These are phyloP conservation scores for Patiria miniata DNA, from an alignment of 35 echinoderm and acorn worm genomes.

Conservation along the genomic window DNA sequence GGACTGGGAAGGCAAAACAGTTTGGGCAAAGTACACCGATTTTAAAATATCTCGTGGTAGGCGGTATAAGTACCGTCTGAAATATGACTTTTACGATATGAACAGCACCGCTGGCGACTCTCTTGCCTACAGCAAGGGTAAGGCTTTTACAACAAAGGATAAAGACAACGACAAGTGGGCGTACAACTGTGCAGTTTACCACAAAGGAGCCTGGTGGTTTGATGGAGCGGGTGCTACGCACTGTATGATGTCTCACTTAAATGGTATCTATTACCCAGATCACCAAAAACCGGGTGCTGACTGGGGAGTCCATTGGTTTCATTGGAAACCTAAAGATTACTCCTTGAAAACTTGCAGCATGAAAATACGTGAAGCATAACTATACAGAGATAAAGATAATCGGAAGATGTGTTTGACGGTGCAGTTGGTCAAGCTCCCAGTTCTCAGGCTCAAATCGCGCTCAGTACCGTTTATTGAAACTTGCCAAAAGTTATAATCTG, in stretches of 20 bases:
- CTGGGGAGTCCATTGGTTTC: background rate
- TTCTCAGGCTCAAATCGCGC: no score
- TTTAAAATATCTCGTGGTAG: background rate
- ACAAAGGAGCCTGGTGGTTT: background rate
- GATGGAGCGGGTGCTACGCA: background rate
- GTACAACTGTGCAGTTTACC: background rate
- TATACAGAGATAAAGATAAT: no score
- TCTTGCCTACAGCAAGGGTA: background rate
- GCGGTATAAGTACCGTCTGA: background rate
- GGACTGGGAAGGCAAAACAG: constrained; percentile 10
- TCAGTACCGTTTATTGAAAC: no score
- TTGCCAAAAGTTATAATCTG: no score
- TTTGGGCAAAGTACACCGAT: background rate
- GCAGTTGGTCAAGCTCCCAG: no score
- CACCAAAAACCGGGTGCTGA: background rate
- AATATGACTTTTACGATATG: background rate
- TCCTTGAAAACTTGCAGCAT: constrained; percentile 9
- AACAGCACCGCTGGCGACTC: background rate
- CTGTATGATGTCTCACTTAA: background rate
- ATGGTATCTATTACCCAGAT: background rate
- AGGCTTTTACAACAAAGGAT: background rate
- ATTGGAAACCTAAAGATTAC: background rate
- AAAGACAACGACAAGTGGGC: background rate
- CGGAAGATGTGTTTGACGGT: no score
- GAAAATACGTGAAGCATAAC: background rate